Evolutionary conservation across 2,888 invertebrate species (phyloP).

Genomic region (Pemphredon lugubris): DNA sequence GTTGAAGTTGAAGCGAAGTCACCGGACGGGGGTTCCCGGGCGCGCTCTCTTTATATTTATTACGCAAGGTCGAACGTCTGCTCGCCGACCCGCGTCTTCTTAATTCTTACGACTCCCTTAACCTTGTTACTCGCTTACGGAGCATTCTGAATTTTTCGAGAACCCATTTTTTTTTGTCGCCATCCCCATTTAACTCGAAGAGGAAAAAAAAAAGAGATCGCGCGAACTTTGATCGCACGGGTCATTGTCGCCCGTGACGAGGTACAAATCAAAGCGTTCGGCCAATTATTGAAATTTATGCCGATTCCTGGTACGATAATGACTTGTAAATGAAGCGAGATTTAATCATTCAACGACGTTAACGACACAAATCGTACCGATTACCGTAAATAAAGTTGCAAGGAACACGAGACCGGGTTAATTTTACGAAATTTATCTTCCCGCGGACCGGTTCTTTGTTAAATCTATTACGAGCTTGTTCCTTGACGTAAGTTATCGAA

Average conservation of each 20-base stretch:
- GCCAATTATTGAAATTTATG: background rate
- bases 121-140: slow-evolving; percentile 1
- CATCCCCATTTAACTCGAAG: background rate
- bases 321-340: background rate
- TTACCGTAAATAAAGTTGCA: too few species aligned
- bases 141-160: too few species aligned
- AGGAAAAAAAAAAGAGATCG: background rate
- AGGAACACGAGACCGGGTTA: too few species aligned
- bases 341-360: background rate
- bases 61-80: slow-evolving; percentile 8
- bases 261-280: background rate
- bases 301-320: background rate
- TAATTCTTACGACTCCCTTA: slow-evolving; percentile 17
- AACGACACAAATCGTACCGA: background rate
- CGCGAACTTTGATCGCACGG: background rate
- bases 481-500: too few species aligned
- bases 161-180: background rate
- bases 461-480: too few species aligned
- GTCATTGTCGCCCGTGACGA: background rate
- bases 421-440: background rate
- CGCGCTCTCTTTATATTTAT: slow-evolving; percentile 1
- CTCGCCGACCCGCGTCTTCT: slow-evolving; percentile 1
- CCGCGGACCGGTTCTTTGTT: background rate
- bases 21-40: slow-evolving; percentile 14
- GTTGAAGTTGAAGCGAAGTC: slow-evolving; percentile 24